A percentile compares a stretch with the other conserved stretches of the same genome.
These are phyloP conservation scores for Pollenia angustigena DNA, from an alignment of 2,888 invertebrate genomes.

Conservation along the genomic window DNA sequence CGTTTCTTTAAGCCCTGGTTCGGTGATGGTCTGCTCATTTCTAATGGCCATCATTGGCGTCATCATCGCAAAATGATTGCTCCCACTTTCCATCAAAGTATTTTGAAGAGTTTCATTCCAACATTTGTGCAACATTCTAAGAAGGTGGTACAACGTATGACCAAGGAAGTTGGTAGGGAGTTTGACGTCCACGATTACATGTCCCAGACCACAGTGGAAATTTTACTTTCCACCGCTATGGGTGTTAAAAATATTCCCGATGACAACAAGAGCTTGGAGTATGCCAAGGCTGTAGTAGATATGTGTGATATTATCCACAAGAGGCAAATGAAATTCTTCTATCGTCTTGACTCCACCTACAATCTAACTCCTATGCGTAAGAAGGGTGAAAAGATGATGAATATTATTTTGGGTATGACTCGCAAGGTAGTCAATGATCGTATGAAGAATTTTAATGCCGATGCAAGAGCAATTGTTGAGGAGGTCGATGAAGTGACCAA, in stretches of 20 bases:
- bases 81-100: constrained; percentile 93
- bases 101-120: constrained; percentile 91
- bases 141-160: constrained; percentile 88
- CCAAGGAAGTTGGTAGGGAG: constrained; percentile 87
- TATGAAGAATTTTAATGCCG: constrained; percentile 86
- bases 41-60: constrained; percentile 91
- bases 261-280: constrained; percentile 89
- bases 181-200: constrained; percentile 92
- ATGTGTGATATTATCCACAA: constrained; percentile 93
- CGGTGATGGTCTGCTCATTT: constrained; percentile 91
- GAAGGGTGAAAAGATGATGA: constrained; percentile 88
- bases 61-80: constrained; percentile 93
- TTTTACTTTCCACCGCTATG: constrained; percentile 93
- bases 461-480: constrained; percentile 80
- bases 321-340: constrained; percentile 90
- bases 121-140: constrained; percentile 91
- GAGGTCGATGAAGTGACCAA: constrained; percentile 81
- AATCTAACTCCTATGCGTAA: constrained; percentile 89
- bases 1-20: constrained; percentile 92
- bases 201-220: constrained; percentile 92
- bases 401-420: constrained; percentile 90
- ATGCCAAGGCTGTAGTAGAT: constrained; percentile 94
- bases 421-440: constrained; percentile 88
- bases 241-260: constrained; percentile 91
- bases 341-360: constrained; percentile 89